Conservation (phyloP, 2,797 vertebrate species). For the Myiothlypis coronata region DNA sequence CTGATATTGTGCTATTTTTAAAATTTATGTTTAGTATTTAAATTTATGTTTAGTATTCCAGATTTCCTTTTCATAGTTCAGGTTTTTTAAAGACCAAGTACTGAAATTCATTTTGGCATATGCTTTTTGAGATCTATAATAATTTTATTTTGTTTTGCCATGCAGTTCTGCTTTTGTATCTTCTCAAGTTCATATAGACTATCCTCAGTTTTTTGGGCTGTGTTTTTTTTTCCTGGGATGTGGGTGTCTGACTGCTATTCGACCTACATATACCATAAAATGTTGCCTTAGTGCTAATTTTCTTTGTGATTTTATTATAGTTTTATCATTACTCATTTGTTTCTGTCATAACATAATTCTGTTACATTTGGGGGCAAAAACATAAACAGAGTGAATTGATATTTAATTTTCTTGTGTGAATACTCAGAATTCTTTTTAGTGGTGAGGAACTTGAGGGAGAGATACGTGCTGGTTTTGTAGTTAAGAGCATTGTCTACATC, state of each 20-base stretch:
- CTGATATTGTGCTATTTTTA: slow-evolving; percentile 1
- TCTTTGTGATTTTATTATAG: background rate
- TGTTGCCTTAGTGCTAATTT: background rate
- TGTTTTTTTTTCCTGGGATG: background rate
- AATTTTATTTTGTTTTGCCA: background rate
- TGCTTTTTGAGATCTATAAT: background rate
- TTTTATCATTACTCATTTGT: background rate
- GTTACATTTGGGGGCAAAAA: background rate
- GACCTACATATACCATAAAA: background rate
- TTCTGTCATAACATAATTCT: background rate
- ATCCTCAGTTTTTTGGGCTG: background rate
- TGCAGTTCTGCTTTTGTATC: background rate
- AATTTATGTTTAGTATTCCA: background rate
- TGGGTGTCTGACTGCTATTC: background rate
- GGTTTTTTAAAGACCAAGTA: background rate
- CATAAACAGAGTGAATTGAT: background rate
- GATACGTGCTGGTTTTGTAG: background rate
- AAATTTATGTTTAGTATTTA: background rate
- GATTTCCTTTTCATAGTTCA: background rate
- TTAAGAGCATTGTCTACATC: background rate
- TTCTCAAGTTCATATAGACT: background rate
- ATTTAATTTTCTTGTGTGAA: slow-evolving; percentile 40
- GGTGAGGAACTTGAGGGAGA: background rate
- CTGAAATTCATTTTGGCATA: background rate
- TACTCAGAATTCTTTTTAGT: slow-evolving; percentile 12